Conservation (phyloP, 2,888 invertebrate species). For the Dioctria linearis region DNA sequence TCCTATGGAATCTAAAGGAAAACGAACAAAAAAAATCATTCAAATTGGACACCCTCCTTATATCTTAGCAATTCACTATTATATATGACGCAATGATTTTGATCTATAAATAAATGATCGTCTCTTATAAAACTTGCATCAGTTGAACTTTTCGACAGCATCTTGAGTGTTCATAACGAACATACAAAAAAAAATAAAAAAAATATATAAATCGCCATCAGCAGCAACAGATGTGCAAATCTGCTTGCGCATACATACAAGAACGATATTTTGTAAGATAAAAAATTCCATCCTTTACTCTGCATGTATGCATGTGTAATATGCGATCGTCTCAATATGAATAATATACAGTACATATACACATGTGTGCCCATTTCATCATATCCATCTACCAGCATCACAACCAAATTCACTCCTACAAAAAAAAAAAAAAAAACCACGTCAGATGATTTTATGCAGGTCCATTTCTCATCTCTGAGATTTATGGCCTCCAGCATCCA, state of each 20-base stretch:
- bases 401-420: background rate
- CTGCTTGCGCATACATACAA: constrained; percentile 1
- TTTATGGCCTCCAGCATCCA: constrained; percentile 47
- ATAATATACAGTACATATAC: background rate
- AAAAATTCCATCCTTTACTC: background rate
- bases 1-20: too few relatives aligned
- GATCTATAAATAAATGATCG: too few relatives aligned
- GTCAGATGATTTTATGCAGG: constrained; percentile 46
- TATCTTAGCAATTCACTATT: too few relatives aligned
- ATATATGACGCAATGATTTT: too few relatives aligned
- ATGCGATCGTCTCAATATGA: background rate
- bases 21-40: too few relatives aligned
- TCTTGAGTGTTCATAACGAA: background rate
- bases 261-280: background rate
- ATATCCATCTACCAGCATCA: background rate
- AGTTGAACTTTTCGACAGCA: background rate
- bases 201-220: background rate
- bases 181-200: constrained; percentile 7
- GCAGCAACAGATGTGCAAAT: constrained; percentile 45
- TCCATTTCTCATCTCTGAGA: constrained; percentile 48
- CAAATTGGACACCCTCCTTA: too few relatives aligned
- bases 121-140: too few relatives aligned
- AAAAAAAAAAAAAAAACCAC: constrained; percentile 3
- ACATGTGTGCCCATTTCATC: background rate
- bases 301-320: background rate